These are phyloP conservation scores for Pantherophis vulpinus DNA, from an alignment of 2,797 vertebrate genomes.

Conservation along the genomic window DNA sequence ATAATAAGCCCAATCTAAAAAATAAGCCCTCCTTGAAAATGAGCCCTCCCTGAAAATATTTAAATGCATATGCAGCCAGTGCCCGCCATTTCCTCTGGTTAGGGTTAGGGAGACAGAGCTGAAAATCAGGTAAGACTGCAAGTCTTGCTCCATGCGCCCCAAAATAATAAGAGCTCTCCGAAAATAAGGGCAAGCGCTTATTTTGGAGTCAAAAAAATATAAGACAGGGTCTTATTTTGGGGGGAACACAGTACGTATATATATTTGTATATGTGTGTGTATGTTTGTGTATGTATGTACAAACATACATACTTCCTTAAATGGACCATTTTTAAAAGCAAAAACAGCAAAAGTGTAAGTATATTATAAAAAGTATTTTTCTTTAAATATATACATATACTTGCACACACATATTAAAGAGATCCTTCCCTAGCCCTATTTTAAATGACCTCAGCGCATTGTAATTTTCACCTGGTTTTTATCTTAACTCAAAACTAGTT, in stretches of 20 bases:
- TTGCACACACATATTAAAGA: not conserved
- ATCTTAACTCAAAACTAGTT: not conserved
- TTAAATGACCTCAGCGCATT: not conserved
- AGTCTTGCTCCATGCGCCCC: no score
- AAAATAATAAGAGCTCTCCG: no score
- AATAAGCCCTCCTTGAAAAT: no score
- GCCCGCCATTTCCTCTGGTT: no score
- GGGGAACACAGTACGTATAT: not conserved
- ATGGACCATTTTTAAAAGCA: not conserved
- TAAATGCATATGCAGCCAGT: no score
- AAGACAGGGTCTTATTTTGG: no score
- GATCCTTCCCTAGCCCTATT: not conserved
- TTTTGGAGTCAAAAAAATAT: no score
- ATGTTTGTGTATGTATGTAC: not conserved
- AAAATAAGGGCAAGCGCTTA: no score
- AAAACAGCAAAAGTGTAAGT: not conserved
- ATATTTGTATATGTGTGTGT: not conserved
- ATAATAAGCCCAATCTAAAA: no score
- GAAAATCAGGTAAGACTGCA: no score
- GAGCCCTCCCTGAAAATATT: no score
- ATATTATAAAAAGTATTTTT: not conserved
- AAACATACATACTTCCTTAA: not conserved
- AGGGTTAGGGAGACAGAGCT: no score
- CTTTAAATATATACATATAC: not conserved
- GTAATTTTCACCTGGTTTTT: not conserved